Base-by-base conservation (phyloP, 2,797 vertebrate species). In the Xiphorhynchus erythropygius region DNA sequence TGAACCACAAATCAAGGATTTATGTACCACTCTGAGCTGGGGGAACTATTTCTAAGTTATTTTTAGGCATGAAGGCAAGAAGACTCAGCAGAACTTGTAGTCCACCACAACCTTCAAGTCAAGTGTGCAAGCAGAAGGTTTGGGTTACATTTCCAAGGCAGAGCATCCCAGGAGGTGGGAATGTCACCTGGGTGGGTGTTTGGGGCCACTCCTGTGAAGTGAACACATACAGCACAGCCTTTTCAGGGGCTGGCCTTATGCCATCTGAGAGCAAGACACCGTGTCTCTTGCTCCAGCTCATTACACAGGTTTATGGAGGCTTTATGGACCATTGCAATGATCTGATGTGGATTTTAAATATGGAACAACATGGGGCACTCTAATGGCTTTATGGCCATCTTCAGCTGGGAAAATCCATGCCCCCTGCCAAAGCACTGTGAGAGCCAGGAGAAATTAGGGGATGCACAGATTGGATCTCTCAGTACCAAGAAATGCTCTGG, bases 291-390 rank as follows among this genome's bases (percentile, higher is more conserved):
- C 35, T 84, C 42, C 62, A 82, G 91, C 67, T 86, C 84, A 88
- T 82, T 96, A 71, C 76, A 67, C 63, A 57, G 69, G 69, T 78
- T 95, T 92, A 67, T 81, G 82, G 87, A 89, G 69, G 65, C 59
- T 96, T 96, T 91, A 93, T 91, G 92, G 91, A 39, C 82, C 87
- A 28, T 92, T 93, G n/a, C 65, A 74, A 25, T 2, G 25, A 86
- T 46, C 71, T 30, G 24, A 78, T 27, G 63, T 79, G 69, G 87
- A 25, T 73, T 86, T 96, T 82, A 91, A 91, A 63, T 32, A 53
- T 35, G 79, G 59, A 91, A 71, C n/a, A 88, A 84, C 76, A 44
- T 33, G 73, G 80, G 76, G 32, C 55, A 47, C 52, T 78, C 59
- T 55, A 77, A 49, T 76, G 90, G 71, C 60, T 93, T 91, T 65